A percentile compares a stretch with the other conserved stretches of the same genome.
Conservation (phyloP, 2,797 vertebrate species). For the Steatocranus sp. region DNA sequence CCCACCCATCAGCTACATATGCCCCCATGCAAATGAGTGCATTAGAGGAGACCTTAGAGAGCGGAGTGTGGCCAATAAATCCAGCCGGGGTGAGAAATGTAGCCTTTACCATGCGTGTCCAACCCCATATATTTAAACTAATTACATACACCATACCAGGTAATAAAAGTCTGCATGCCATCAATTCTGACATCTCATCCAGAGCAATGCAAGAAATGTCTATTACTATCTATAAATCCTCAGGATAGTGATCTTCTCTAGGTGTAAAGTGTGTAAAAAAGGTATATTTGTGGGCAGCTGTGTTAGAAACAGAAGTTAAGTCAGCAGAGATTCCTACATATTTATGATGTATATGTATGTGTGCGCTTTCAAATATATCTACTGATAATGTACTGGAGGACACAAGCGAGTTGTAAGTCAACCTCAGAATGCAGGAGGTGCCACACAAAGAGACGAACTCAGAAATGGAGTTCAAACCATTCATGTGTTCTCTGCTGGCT, state of each 20-base stretch:
- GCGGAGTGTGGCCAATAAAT: constrained; percentile 76
- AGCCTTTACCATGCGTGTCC: constrained; percentile 74
- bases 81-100: constrained; percentile 70
- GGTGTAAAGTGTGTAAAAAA: constrained; percentile 49
- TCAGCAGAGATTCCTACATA: constrained; percentile 2
- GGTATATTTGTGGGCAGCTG: constrained; percentile 30
- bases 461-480: constrained; percentile 28
- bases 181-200: constrained; percentile 78
- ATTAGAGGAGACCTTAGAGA: constrained; percentile 69
- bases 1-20: constrained; percentile 72
- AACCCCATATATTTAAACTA: constrained; percentile 80
- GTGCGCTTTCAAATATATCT: constrained; percentile 13
- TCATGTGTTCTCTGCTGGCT: constrained; percentile 7
- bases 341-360: not conserved
- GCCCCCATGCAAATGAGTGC: constrained; percentile 74
- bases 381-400: not conserved
- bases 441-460: constrained; percentile 22
- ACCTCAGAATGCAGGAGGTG: constrained; percentile 7
- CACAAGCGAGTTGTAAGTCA: not conserved
- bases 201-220: constrained; percentile 62
- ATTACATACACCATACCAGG: constrained; percentile 79
- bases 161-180: constrained; percentile 79
- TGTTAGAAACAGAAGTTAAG: constrained; percentile 5
- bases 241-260: constrained; percentile 39
- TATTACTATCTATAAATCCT: constrained; percentile 75